Percentiles rank a stretch among this genome's conserved stretches.
These are phyloP conservation scores for Achatina immaculata DNA, from an alignment of 1,140 invertebrate genomes.

Conservation along the genomic window DNA sequence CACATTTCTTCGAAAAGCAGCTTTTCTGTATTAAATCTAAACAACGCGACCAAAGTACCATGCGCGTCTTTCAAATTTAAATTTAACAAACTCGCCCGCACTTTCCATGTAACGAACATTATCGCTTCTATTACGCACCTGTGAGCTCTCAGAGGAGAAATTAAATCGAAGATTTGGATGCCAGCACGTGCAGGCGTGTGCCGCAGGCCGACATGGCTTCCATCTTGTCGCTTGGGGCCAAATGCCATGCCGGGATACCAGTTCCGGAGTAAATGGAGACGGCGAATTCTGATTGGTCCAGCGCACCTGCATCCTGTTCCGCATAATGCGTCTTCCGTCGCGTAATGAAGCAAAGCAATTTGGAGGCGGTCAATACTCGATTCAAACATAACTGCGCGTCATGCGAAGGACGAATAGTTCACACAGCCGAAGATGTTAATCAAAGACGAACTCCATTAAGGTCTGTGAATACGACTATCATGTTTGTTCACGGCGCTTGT, in stretches of 20 bases:
- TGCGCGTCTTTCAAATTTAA: not conserved
- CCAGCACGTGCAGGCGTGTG: constrained; percentile 34
- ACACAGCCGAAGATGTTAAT: constrained; percentile 17
- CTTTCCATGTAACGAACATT: not conserved
- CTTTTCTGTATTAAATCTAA: not conserved
- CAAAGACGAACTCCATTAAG: not conserved
- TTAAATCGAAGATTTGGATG: constrained; percentile 29
- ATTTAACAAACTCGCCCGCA: not conserved
- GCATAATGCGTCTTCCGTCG: constrained; percentile 29
- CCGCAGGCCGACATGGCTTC: constrained; percentile 29
- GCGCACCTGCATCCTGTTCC: constrained; percentile 36
- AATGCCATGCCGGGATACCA: constrained; percentile 22
- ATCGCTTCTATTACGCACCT: constrained; percentile 19
- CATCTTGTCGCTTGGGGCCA: constrained; percentile 19
- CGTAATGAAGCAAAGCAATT: constrained; percentile 35
- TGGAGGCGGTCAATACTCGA: not conserved
- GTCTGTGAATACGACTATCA: not conserved
- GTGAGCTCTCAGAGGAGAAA: constrained; percentile 29
- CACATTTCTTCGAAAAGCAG: not conserved
- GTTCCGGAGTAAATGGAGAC: constrained; percentile 33
- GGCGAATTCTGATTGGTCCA: constrained; percentile 20
- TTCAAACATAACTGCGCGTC: not conserved
- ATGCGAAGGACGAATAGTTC: not conserved
- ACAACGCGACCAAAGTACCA: not conserved
- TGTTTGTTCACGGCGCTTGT: constrained; percentile 1